Conservation (phyloP, 2,797 vertebrate species). For the Microchirus variegatus region DNA sequence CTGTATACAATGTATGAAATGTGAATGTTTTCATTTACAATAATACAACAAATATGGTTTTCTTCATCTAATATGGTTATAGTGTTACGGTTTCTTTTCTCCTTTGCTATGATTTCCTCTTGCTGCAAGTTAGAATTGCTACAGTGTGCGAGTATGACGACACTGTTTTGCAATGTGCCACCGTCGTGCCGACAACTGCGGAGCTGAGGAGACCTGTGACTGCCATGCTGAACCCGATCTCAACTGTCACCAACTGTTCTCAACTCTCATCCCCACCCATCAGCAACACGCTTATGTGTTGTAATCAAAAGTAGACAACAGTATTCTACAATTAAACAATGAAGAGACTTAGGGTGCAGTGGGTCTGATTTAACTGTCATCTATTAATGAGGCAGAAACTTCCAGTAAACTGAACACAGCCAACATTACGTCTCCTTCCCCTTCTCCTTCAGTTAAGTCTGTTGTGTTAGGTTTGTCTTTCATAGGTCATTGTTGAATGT, state of each 20-base stretch:
- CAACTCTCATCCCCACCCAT: not conserved
- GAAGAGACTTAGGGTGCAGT: too few relatives aligned
- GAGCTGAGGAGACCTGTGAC: not conserved
- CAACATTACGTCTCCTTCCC: too few relatives aligned
- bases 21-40: too few relatives aligned
- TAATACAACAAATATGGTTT: too few relatives aligned
- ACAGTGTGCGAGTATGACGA: not conserved
- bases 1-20: too few relatives aligned
- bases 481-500: not conserved
- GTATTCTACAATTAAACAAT: not conserved
- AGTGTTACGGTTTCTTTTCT: too few relatives aligned
- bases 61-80: too few relatives aligned
- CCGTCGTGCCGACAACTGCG: not conserved
- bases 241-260: not conserved
- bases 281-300: not conserved
- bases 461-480: not conserved
- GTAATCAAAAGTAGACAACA: not conserved
- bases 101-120: not conserved
- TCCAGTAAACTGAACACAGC: too few relatives aligned
- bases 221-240: not conserved
- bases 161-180: not conserved
- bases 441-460: not conserved
- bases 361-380: too few relatives aligned
- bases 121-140: not conserved
- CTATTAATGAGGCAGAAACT: too few relatives aligned